These are phyloP conservation scores for Drosophila nigromelanica DNA, from an alignment of 1,140 invertebrate genomes.

Conservation along the genomic window DNA sequence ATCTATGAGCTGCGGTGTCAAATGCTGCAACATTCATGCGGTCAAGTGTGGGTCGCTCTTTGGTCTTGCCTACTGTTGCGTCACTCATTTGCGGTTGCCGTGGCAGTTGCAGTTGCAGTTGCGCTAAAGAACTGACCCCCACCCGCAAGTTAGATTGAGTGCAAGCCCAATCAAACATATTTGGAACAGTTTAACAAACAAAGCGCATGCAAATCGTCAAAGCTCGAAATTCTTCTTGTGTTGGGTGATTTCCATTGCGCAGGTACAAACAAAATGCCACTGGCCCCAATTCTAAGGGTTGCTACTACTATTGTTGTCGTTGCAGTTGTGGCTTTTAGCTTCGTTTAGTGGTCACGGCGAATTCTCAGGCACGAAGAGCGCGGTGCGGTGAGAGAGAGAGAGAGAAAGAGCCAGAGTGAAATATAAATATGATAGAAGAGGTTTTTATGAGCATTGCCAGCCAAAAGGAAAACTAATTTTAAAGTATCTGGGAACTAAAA, in stretches of 20 bases:
- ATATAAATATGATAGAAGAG: background rate
- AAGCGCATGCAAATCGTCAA: conserved; percentile 5
- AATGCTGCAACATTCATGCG: conserved; percentile 35
- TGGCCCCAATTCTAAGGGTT: conserved; percentile 16
- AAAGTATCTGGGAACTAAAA: too few species aligned
- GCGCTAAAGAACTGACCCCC: conserved; percentile 36
- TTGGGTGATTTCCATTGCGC: conserved; percentile 46
- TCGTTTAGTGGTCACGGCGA: conserved; percentile 19
- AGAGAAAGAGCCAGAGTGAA: background rate
- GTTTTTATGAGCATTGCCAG: background rate
- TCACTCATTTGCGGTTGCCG: conserved; percentile 8
- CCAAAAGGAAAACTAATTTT: background rate
- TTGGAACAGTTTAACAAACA: conserved; percentile 22
- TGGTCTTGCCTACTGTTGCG: conserved; percentile 55
- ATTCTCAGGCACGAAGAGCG: conserved; percentile 14
- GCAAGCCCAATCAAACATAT: conserved; percentile 30
- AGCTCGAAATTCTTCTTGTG: too few species aligned
- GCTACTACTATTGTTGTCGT: conserved; percentile 2
- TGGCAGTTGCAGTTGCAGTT: conserved; percentile 10
- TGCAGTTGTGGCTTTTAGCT: conserved; percentile 6
- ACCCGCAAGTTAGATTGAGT: conserved; percentile 25
- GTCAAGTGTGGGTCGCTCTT: conserved; percentile 62
- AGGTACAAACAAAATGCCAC: conserved; percentile 74
- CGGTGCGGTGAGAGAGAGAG: too few species aligned
- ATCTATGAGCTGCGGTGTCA: background rate